Evolutionary conservation across 2,113 vertebrate species (phyloP).

Genomic region (Chaetura pelagica): DNA sequence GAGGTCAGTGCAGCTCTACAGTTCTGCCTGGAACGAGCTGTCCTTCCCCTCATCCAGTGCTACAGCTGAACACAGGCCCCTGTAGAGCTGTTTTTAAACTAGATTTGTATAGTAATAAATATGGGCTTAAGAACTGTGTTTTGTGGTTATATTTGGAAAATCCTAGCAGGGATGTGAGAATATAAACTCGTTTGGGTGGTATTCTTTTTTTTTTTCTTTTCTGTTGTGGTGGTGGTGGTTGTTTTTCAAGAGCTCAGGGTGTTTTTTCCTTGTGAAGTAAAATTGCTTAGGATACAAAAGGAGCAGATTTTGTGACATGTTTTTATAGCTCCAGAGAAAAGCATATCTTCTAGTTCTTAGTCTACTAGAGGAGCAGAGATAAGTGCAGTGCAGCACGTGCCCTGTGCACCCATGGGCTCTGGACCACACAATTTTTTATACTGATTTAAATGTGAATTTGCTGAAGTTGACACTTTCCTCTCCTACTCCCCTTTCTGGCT

Average conservation of each 20-base stretch:
- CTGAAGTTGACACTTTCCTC: neutral
- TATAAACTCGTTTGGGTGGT: constrained; percentile 28
- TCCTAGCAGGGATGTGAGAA: constrained; percentile 17
- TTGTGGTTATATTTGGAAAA: constrained; percentile 63
- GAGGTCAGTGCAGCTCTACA: constrained; percentile 74
- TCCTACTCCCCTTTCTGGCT: neutral
- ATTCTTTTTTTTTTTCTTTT: neutral
- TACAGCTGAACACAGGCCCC: constrained; percentile 9
- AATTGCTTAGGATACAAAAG: neutral
- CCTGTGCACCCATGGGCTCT: neutral
- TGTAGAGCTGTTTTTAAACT: constrained; percentile 57
- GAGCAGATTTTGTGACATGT: neutral
- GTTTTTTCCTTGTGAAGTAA: neutral
- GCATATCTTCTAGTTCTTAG: neutral
- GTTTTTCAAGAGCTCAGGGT: neutral
- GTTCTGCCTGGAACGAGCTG: neutral
- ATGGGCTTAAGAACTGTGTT: constrained; percentile 37
- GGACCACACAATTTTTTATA: neutral
- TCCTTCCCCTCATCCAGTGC: neutral
- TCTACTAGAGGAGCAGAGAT: neutral
- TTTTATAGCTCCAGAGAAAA: neutral
- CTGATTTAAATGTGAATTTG: neutral
- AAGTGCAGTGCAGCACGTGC: accelerated
- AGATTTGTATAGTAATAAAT: constrained; percentile 67
- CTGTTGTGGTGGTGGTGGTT: neutral